Evolutionary conservation across 2,888 invertebrate species (phyloP), one percentile per base, ranked within the genome.

Genomic region (Aelia acuminata): DNA sequence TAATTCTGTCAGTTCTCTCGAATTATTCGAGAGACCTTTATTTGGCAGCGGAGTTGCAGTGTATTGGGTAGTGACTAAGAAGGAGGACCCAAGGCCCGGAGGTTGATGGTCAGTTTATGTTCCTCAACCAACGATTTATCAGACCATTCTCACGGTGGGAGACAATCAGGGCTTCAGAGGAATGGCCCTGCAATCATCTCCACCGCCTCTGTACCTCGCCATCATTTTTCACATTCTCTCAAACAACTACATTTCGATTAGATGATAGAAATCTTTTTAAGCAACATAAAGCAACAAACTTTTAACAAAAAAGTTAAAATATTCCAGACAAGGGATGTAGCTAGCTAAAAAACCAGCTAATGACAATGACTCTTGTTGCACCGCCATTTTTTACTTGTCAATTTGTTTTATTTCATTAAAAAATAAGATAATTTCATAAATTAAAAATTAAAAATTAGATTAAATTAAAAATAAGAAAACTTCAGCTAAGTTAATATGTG

Each of bases 101-200:
- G 10, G 80, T 47, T 80, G 80, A 80, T 80, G 80, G 80, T 47
- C 80, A 80, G 80, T 80, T 80, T 80, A 80, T 80, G 80, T 80
- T n/a, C 43, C 80, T 39, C 80, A 80, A 80, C 39, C 80, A n/a
- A 80, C 80, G 43, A 80, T 80, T 80, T 80, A 80, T 80, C 80
- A 80, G 80, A 43, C 80, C 80, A 80, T 80, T 80, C 80, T 80
- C 80, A 80, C 80, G 43, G 80, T 39, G 39, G 80, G 75, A 47
- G 80, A 80, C 80, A 80, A 80, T 80, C 80, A 80, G 31, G 5
- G 80, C 39, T 20, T 15, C 39, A 26, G 35, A 39, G 35, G 22
- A 75, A 39, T 35, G 75, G 22, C 43, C 43, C n/a, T 18, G n/a
- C 80, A 80, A 80, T 80, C 80, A 47, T 47, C 80, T 47, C 43